Evolutionary conservation across 1,140 invertebrate species (phyloP).

Genomic region (Trissolcus basalis): DNA sequence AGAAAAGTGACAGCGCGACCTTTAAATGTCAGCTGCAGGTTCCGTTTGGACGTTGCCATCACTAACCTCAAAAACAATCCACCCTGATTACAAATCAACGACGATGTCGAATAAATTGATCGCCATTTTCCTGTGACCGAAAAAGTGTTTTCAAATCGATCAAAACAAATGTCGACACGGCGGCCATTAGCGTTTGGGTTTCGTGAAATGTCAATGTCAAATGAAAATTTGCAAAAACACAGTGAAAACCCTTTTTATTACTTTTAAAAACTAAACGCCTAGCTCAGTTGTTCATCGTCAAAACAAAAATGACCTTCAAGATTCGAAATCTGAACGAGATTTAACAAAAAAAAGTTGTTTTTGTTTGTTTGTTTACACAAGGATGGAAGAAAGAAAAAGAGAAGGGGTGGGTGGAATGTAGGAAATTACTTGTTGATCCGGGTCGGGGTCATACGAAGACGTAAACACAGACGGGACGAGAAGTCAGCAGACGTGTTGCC

Average conservation of each 20-base stretch:
- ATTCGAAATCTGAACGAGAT: no score
- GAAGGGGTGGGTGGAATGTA: neutral
- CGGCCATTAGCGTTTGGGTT: slow-evolving; percentile 23
- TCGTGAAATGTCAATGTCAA: slow-evolving; percentile 31
- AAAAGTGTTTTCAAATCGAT: slow-evolving; percentile 1
- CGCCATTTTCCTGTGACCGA: neutral
- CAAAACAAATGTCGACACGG: slow-evolving; percentile 31
- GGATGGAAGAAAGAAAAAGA: neutral
- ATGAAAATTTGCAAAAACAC: slow-evolving; percentile 3
- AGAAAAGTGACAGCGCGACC: slow-evolving; percentile 13
- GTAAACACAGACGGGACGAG: slow-evolving; percentile 19
- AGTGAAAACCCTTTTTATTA: no score
- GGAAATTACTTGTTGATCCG: slow-evolving; percentile 24
- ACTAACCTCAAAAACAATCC: no score
- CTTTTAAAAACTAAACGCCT: no score
- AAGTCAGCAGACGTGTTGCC: slow-evolving; percentile 10
- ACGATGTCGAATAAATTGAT: neutral
- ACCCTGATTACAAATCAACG: neutral
- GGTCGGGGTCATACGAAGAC: slow-evolving; percentile 6
- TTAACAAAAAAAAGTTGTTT: no score
- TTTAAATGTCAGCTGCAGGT: slow-evolving; percentile 10
- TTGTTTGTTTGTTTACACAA: no score
- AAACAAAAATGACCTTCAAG: no score
- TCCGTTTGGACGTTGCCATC: no score
- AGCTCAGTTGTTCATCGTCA: no score